Evolutionary conservation across 2,888 invertebrate genomes (phyloP).

Genomic region (Prenolepis imparis): DNA sequence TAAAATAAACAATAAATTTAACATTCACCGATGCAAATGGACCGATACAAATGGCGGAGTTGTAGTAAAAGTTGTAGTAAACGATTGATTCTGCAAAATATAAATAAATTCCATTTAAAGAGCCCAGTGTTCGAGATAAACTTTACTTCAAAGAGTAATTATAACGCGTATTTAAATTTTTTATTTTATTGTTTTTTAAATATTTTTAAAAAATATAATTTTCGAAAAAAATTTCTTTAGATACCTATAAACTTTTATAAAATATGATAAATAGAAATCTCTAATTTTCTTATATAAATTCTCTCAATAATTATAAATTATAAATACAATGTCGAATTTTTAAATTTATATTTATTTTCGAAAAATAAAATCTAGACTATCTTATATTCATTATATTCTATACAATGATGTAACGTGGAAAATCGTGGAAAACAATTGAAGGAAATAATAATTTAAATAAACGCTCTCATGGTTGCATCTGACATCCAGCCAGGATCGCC

Average conservation of each 20-base stretch:
- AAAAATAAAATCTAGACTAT: background rate
- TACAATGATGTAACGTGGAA: background rate
- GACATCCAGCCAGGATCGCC: background rate
- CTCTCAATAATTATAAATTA: background rate
- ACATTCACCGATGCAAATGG: background rate
- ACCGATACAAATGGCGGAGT: background rate
- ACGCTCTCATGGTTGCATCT: background rate
- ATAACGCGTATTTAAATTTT: background rate
- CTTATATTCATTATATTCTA: background rate
- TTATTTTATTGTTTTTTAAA: background rate
- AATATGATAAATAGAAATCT: background rate
- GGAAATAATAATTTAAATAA: background rate
- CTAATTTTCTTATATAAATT: background rate
- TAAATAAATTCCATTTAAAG: background rate
- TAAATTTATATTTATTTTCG: background rate
- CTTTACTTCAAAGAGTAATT: background rate
- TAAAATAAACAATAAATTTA: slow-evolving; percentile 6
- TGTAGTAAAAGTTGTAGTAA: background rate
- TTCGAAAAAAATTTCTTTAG: background rate
- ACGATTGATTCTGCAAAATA: background rate
- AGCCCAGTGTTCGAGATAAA: background rate
- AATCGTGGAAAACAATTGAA: background rate
- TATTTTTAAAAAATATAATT: background rate
- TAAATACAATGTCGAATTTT: background rate
- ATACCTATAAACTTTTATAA: background rate